Evolutionary conservation across 2,888 invertebrate species (phyloP).

Genomic region (Sepiola atlantica): DNA sequence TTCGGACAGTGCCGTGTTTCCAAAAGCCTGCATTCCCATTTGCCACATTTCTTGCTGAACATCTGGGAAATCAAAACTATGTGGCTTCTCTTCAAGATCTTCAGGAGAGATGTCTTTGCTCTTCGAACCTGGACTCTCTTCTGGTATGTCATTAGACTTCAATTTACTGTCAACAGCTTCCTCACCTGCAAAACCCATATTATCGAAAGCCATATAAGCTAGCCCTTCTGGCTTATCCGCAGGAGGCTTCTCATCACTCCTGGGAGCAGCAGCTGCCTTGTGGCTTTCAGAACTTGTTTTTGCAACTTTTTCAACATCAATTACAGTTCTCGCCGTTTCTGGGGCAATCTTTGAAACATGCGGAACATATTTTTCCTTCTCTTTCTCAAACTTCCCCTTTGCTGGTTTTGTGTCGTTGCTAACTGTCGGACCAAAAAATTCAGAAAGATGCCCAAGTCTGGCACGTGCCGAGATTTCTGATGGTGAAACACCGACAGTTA

Average conservation of each 20-base stretch:
- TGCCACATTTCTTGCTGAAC: slow-evolving; percentile 70
- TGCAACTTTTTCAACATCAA: slow-evolving; percentile 50
- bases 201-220: slow-evolving; percentile 75
- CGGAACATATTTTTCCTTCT: slow-evolving; percentile 44
- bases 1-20: slow-evolving; percentile 24
- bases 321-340: slow-evolving; percentile 46
- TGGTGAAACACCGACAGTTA: slow-evolving; percentile 70
- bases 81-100: slow-evolving; percentile 63
- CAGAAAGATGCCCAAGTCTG: not conserved
- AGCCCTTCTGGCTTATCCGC: slow-evolving; percentile 52
- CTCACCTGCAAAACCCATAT: slow-evolving; percentile 73
- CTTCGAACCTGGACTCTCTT: slow-evolving; percentile 37
- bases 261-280: not conserved
- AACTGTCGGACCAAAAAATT: slow-evolving; percentile 39
- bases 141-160: not conserved
- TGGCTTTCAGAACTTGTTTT: slow-evolving; percentile 34
- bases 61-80: slow-evolving; percentile 63
- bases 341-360: not conserved
- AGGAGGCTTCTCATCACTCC: slow-evolving; percentile 46
- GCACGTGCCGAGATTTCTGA: slow-evolving; percentile 59
- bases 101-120: slow-evolving; percentile 66
- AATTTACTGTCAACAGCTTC: slow-evolving; percentile 58
- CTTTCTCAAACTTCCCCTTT: slow-evolving; percentile 43
- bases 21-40: slow-evolving; percentile 33
- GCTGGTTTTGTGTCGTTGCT: slow-evolving; percentile 41